Evolutionary conservation across 2,113 vertebrate genomes (phyloP), one percentile per base, ranked within the genome.

Genomic region (Aptenodytes forsteri): DNA sequence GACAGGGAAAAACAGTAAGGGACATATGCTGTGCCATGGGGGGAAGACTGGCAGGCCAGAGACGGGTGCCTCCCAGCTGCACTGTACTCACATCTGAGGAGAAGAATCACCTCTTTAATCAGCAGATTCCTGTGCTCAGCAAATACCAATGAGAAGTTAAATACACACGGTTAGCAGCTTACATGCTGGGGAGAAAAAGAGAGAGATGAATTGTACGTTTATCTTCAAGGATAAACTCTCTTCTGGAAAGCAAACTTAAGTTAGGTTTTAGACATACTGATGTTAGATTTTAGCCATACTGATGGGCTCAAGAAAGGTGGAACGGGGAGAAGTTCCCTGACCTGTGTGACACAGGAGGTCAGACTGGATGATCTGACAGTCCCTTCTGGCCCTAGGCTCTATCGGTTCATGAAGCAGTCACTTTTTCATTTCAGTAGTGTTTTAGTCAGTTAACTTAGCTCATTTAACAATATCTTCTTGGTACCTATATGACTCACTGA

Each of bases 391-490:
- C 77, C 2, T 16, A 49, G 75, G 71, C 61, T 79, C 27, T 0
- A 1, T 38, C 56, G 3, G 55, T 90, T 79, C 59, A 12, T 85
- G 89, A 94, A 95, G 81, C 91, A 94, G 87, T 92, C 96, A 97
- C 95, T 95, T 97, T 94, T 96, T 97, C 92, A 86, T 98, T 97
- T 98, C 95, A 93, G 42, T 58, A 81, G 46, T 13, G 0, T 69
- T 93, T 97, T 91, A 69, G 87, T 95, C 95, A 83, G 87, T 89
- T 97, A 95, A 59, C 95, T 97, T 93, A 80, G 79, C 77, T 97
- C 95, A 92, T 94, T 98, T 98, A 96, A 93, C 97, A 97, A 93
- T 70, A 56, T 95, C 76, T 96, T 72, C 65, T 95, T 11, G 9
- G 47, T 91, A 69, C 70, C 70, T 90, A 0, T 90, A 59, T 38